phyloP scores from a whole-genome alignment of 2,113 vertebrate species.

The Amazona vittata region DNA sequence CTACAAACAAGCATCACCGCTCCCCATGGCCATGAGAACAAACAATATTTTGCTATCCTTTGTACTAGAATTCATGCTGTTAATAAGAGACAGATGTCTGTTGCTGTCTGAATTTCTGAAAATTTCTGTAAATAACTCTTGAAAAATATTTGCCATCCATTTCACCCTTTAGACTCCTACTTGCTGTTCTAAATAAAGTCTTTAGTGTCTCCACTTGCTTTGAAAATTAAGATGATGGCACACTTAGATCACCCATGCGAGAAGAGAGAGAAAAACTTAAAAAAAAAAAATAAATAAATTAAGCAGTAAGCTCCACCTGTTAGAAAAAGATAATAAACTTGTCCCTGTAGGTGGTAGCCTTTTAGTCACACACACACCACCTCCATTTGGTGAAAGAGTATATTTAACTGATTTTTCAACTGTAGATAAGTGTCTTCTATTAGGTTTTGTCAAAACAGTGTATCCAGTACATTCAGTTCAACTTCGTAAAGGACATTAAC shows the following conservation, averaged over 20 bases:
- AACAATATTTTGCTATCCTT: background rate
- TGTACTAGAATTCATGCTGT: background rate
- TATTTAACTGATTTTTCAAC: background rate
- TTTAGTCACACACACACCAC: background rate
- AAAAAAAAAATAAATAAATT: background rate
- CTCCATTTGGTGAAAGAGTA: background rate
- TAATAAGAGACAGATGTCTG: background rate
- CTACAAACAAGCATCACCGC: background rate
- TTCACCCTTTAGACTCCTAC: background rate
- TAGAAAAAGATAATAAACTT: background rate
- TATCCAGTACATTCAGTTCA: background rate
- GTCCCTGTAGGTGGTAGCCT: background rate
- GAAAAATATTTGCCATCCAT: background rate
- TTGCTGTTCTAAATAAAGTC: background rate
- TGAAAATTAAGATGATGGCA: background rate
- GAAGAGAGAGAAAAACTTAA: background rate
- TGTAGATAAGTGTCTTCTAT: background rate
- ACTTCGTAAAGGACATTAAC: background rate
- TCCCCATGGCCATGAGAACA: background rate
- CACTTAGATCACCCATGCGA: background rate
- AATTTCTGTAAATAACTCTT: background rate
- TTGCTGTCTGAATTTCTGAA: background rate
- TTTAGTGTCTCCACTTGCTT: background rate
- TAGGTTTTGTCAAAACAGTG: conserved; percentile 2
- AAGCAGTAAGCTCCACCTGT: background rate